phyloP scores from a whole-genome alignment of 2,797 vertebrate species.

The Pachyuromys duprasi region DNA sequence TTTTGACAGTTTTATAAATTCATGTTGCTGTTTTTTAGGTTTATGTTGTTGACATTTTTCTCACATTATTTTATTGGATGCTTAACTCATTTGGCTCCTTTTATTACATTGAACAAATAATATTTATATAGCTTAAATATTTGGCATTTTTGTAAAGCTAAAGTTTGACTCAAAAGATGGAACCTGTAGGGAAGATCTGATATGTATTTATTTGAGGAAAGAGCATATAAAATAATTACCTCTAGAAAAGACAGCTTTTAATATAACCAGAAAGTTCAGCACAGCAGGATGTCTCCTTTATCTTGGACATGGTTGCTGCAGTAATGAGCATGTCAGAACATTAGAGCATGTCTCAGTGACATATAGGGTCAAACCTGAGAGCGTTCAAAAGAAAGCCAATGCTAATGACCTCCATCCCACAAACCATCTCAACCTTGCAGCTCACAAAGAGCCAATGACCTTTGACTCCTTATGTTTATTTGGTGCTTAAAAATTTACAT shows the following conservation, averaged over 20 bases:
- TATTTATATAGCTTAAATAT: not conserved
- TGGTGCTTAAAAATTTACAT: slow-evolving; percentile 45
- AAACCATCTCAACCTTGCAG: not conserved
- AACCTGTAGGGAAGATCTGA: not conserved
- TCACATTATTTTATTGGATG: not conserved
- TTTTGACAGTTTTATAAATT: slow-evolving; percentile 32
- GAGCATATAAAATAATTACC: slow-evolving; percentile 57
- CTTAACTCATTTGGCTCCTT: not conserved
- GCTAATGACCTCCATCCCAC: slow-evolving; percentile 36
- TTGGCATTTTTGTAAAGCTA: not conserved
- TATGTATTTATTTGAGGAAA: slow-evolving; percentile 42
- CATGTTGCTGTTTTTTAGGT: not conserved
- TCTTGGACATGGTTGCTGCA: slow-evolving; percentile 65
- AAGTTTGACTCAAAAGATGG: slow-evolving; percentile 1
- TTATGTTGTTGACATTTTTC: not conserved
- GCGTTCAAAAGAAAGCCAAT: slow-evolving; percentile 31
- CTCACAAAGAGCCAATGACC: slow-evolving; percentile 17
- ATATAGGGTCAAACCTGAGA: slow-evolving; percentile 50
- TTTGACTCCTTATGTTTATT: slow-evolving; percentile 5
- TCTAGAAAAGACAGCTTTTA: slow-evolving; percentile 53
- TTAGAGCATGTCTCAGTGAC: slow-evolving; percentile 49
- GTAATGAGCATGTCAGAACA: slow-evolving; percentile 63
- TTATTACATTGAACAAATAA: slow-evolving; percentile 5
- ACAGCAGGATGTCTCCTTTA: slow-evolving; percentile 64
- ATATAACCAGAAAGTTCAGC: slow-evolving; percentile 54